Evolutionary conservation across 2,797 vertebrate genomes (phyloP).

Genomic region (Myotis vivesi): DNA sequence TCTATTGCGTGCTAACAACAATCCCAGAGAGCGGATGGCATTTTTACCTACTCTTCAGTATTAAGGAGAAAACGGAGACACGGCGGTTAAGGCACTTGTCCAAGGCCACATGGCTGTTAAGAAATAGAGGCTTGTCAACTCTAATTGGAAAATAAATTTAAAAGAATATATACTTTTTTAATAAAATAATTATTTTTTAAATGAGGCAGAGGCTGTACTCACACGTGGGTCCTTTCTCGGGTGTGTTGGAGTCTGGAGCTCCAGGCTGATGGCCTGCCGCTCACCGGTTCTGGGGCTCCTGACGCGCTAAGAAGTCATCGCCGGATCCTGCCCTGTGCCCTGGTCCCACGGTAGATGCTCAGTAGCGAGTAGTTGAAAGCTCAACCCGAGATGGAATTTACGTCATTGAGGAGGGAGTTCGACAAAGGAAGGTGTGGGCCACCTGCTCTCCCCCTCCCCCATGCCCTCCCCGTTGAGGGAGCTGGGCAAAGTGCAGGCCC

Average conservation of each 20-base stretch:
- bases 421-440: background rate
- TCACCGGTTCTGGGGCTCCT: background rate
- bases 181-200: background rate
- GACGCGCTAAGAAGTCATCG: background rate
- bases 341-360: background rate
- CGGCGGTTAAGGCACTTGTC: background rate
- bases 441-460: background rate
- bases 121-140: background rate
- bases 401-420: background rate
- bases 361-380: background rate
- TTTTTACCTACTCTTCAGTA: background rate
- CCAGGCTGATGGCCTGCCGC: background rate
- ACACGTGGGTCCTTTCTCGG: background rate
- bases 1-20: background rate
- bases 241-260: background rate
- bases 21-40: accelerated
- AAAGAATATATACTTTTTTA: background rate
- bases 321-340: background rate
- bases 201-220: background rate
- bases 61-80: background rate
- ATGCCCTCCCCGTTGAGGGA: background rate
- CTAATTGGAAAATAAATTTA: background rate
- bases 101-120: background rate
- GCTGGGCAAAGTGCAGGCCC: background rate
- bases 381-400: background rate